Evolutionary conservation across 1,140 invertebrate genomes (phyloP), one percentile per base, ranked within the genome.

Genomic region (Drosophila subpulchrella): DNA sequence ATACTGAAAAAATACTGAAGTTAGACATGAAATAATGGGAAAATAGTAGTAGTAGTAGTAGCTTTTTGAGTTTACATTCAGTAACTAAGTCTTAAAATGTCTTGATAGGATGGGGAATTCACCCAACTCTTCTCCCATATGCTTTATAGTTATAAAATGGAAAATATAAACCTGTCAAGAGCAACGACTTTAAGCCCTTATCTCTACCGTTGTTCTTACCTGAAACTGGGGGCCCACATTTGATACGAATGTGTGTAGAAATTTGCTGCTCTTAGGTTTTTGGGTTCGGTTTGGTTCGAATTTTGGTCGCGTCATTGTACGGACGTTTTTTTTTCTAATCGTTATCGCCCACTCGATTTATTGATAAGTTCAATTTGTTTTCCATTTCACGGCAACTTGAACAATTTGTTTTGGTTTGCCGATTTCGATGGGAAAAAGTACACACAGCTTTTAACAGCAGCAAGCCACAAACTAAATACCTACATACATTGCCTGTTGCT

Each of bases 281-380:
- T 57, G 30, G 48, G 46, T 39, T 39, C 17, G 27, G 51, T 34
- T 34, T n/a, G 27, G n/a, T 58, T 27, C n/a, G 36, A 38, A 38
- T 61, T 66, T 61, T 7, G 38, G 75, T 24, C 47, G 42, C 70
- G 75, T 82, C 75, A 83, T 36, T 38, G 57, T 50, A 46, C 47
- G 36, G 47, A 55, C 48, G 55, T 50, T 59, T 76, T 48, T 48
- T 51, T 67, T 53, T 57, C 63, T 82, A 83, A 83, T 82, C 83
- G 83, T 88, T 88, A 88, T 88, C 83, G 72, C 63, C 39, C 66
- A 66, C 66, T 89, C 76, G 79, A 83, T 82, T 71, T 82, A 70
- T 79, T 89, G 83, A 88, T 88, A 88, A 89, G 84, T 88, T 77
- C 83, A 83, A 88, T 88, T 88, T 88, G 83, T 86, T 79, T 88